These are phyloP conservation scores for Chiloscyllium punctatum DNA, from an alignment of 2,797 vertebrate species.

Conservation along the genomic window DNA sequence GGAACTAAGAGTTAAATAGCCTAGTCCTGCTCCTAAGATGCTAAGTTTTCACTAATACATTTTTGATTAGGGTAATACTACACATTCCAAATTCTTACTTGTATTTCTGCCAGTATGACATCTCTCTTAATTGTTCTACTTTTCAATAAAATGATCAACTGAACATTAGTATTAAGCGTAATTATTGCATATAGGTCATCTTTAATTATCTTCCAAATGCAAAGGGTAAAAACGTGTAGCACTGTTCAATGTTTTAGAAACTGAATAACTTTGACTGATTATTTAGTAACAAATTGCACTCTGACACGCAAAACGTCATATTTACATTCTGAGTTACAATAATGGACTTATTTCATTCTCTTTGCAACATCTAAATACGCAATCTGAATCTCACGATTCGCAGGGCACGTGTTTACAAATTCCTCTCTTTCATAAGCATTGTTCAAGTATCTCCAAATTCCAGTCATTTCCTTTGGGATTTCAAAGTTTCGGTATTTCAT, in stretches of 20 bases:
- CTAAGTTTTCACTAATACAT: neutral
- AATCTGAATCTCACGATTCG: slow-evolving; percentile 73
- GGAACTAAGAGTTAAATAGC: too few species aligned
- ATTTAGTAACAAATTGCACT: neutral
- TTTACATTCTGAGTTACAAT: neutral
- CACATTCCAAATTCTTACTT: neutral
- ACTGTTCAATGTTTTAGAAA: neutral
- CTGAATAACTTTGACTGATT: neutral
- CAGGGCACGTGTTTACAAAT: slow-evolving; percentile 86
- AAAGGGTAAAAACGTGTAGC: neutral
- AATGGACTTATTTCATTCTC: slow-evolving; percentile 60
- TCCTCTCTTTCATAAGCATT: slow-evolving; percentile 79
- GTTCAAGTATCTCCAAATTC: slow-evolving; percentile 80
- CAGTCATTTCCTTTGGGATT: slow-evolving; percentile 81
- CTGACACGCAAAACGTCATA: neutral
- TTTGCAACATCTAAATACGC: slow-evolving; percentile 65
- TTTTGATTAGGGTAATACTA: neutral
- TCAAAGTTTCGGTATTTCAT: slow-evolving; percentile 84
- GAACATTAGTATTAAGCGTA: neutral
- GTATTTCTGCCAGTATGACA: neutral
- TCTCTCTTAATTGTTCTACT: too few species aligned
- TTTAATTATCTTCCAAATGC: neutral
- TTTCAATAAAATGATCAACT: neutral
- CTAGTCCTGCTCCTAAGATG: too few species aligned
- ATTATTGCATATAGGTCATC: neutral